phyloP scores from a whole-genome alignment of 2,113 vertebrate genomes.

The Pollachius pollachius region DNA sequence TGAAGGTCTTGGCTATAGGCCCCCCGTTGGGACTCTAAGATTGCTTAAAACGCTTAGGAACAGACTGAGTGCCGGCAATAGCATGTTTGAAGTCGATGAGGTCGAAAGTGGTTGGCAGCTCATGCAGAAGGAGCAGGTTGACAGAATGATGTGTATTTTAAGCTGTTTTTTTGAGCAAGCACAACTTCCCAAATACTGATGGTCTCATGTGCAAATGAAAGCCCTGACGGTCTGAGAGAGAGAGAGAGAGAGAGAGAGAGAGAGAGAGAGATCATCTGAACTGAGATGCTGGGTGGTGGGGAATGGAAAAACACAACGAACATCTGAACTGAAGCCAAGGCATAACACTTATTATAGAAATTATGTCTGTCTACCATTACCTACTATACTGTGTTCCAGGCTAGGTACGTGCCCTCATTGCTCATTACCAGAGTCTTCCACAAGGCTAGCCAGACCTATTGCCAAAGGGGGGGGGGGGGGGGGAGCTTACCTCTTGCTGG shows the following conservation, averaged over 20 bases:
- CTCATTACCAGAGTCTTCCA: too few relatives aligned
- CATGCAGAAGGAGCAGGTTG: slow-evolving; percentile 59
- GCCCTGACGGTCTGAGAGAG: slow-evolving; percentile 41
- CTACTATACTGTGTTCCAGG: too few relatives aligned
- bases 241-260: slow-evolving; percentile 28
- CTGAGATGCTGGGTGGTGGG: slow-evolving; percentile 36
- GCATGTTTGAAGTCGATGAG: slow-evolving; percentile 43
- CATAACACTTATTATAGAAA: too few relatives aligned
- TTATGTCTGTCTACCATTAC: too few relatives aligned
- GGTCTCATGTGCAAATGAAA: slow-evolving; percentile 57
- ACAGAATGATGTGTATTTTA: slow-evolving; percentile 50
- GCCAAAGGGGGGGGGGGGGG: too few relatives aligned
- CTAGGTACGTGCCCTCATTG: too few relatives aligned
- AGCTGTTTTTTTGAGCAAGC: slow-evolving; percentile 39
- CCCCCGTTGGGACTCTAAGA: too few relatives aligned
- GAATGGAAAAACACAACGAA: slow-evolving; percentile 46
- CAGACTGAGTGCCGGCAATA: slow-evolving; percentile 56
- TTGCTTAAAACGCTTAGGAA: slow-evolving; percentile 47
- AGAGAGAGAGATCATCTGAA: slow-evolving; percentile 47
- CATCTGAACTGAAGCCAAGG: slow-evolving; percentile 47
- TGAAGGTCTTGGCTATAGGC: too few relatives aligned
- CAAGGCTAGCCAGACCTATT: too few relatives aligned
- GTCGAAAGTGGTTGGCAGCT: slow-evolving; percentile 58
- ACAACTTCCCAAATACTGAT: slow-evolving; percentile 63
- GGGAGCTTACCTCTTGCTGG: too few relatives aligned